Evolutionary conservation across 2,888 invertebrate genomes (phyloP).

Genomic region (Lithodes maja): DNA sequence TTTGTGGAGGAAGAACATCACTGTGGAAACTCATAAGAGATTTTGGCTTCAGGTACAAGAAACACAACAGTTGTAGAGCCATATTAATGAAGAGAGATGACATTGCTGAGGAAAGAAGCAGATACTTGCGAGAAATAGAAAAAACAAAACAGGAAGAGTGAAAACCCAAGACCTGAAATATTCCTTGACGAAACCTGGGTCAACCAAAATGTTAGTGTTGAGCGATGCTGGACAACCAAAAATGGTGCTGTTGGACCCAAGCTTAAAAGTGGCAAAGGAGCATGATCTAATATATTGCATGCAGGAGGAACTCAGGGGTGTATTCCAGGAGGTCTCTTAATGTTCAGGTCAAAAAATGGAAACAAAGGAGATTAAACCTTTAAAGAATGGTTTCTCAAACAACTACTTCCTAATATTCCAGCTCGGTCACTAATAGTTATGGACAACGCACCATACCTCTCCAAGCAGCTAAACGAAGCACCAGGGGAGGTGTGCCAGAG

Average conservation of each 20-base stretch:
- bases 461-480: no score
- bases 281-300: background rate
- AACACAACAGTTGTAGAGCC: background rate
- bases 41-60: background rate
- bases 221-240: background rate
- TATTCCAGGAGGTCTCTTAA: background rate
- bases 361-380: background rate
- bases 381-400: no score
- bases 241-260: background rate
- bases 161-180: background rate
- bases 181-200: background rate
- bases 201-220: background rate
- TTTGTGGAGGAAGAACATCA: background rate
- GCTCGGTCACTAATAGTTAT: no score
- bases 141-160: background rate
- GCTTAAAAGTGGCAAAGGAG: background rate
- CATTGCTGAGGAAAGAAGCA: background rate
- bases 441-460: no score
- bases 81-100: conserved; percentile 13
- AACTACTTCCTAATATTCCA: no score
- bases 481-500: no score
- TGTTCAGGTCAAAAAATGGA: conserved; percentile 1
- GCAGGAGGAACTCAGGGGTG: background rate
- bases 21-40: background rate
- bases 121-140: background rate